Conservation (phyloP, 2,888 invertebrate species). For the Parochlus steinenii region DNA sequence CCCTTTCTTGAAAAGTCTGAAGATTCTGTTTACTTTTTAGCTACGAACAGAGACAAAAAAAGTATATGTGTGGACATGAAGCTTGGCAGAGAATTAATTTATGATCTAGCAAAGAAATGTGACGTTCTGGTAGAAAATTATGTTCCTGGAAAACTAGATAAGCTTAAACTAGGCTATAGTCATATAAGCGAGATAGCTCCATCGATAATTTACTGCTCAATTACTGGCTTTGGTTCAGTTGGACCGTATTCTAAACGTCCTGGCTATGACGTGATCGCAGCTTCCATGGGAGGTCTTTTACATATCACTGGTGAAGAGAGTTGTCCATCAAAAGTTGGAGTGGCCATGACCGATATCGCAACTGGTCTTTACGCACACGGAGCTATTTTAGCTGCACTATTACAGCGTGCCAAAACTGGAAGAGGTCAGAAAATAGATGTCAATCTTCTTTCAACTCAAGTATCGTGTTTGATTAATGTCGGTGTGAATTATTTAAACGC, state of each 20-base stretch:
- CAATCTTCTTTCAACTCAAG: constrained; percentile 82
- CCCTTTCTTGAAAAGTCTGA: constrained; percentile 53
- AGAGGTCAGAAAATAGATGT: constrained; percentile 86
- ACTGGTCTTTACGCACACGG: constrained; percentile 92
- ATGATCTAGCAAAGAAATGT: constrained; percentile 54
- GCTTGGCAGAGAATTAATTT: constrained; percentile 46
- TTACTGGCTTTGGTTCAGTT: constrained; percentile 77
- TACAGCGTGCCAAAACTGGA: constrained; percentile 59
- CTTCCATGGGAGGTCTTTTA: constrained; percentile 79
- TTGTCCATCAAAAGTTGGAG: constrained; percentile 79
- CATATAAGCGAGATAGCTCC: constrained; percentile 52
- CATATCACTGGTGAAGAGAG: constrained; percentile 77
- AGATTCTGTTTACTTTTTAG: constrained; percentile 66
- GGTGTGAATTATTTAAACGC: constrained; percentile 82
- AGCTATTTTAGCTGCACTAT: constrained; percentile 79
- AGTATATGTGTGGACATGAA: constrained; percentile 81
- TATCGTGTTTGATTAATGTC: constrained; percentile 74
- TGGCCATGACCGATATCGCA: constrained; percentile 82
- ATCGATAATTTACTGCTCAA: constrained; percentile 76
- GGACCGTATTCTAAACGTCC: constrained; percentile 77
- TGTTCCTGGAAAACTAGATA: constrained; percentile 72
- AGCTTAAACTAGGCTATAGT: constrained; percentile 65
- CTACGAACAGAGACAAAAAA: constrained; percentile 88
- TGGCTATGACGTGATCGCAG: constrained; percentile 94
- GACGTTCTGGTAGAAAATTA: constrained; percentile 91